phyloP scores from a whole-genome alignment of 2,113 vertebrate genomes.

The Phocoena phocoena region DNA sequence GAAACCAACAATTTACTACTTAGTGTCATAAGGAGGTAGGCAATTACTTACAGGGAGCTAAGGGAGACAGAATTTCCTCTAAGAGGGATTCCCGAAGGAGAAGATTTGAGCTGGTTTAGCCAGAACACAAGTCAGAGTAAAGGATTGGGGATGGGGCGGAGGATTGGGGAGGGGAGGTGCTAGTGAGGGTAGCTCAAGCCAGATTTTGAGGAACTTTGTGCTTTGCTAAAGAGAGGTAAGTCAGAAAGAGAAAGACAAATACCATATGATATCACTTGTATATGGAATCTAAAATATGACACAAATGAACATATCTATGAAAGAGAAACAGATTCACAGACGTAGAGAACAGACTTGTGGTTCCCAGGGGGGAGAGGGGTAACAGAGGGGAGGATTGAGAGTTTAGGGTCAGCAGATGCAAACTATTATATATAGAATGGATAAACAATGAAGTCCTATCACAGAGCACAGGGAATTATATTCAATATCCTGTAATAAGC shows the following conservation, averaged over 20 bases:
- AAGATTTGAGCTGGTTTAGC: neutral
- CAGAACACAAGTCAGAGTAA: neutral
- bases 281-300: too few species aligned
- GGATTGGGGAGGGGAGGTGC: accelerated
- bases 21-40: neutral
- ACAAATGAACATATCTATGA: too few species aligned
- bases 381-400: too few species aligned
- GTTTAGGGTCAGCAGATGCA: too few species aligned
- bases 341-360: too few species aligned
- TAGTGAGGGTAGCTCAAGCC: neutral
- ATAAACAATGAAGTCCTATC: neutral
- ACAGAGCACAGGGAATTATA: neutral
- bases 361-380: too few species aligned
- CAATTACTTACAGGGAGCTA: neutral
- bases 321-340: too few species aligned
- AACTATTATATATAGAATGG: too few species aligned
- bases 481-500: neutral
- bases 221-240: neutral
- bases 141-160: accelerated
- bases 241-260: neutral
- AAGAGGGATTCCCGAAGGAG: neutral
- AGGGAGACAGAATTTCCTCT: neutral
- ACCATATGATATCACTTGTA: neutral
- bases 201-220: neutral
- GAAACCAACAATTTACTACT: neutral